Evolutionary conservation across 2,797 vertebrate genomes (phyloP), one percentile per base, ranked within the genome.

Genomic region (Enteromius mattozi): DNA sequence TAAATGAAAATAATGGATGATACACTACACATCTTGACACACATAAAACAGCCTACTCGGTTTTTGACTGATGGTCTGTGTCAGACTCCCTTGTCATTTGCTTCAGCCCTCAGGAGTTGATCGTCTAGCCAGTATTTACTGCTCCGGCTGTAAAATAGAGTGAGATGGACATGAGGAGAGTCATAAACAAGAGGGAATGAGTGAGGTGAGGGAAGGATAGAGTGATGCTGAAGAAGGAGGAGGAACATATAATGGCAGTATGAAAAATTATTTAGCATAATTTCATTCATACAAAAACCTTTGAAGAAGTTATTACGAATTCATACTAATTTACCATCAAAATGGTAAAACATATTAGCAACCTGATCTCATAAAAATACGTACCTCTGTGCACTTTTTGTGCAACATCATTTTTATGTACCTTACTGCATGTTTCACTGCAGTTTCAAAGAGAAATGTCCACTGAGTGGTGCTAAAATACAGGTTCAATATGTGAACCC

Each of bases 81-180:
- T 70, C 63, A 77, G 72, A 79, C 33, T 61, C 54, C 5, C 61
- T 68, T 30, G 47, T 81, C 70, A 56, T 82, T 69, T 71, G 19
- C 45, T 79, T 65, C 66, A 72, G 80, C 42, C 80, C 54, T 69
- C 68, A 65, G 66, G 74, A 78, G 30, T 40, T 42, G 54, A n/a
- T 56, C 30, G 59, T 69, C 85, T 78, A 56, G 35, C 33, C 74
- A 45, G 40, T 27, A 27, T 80, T 69, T 72, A 74, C 69, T 72
- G 35, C 69, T 56, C 40, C 78, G 27, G 59, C 84, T 81, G 35
- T 27, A 6, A 1, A 45, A 59, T 59, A 42, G 17, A 61, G 68
- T 47, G 54, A 74, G 54, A 72, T 7, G 40, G 59, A 72, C 27
- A 33, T 21, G 3, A 30, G 24, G 16, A 6, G 24, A 59, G 49